Conservation (phyloP, 2,797 vertebrate genomes). For the Coilia nasus region DNA sequence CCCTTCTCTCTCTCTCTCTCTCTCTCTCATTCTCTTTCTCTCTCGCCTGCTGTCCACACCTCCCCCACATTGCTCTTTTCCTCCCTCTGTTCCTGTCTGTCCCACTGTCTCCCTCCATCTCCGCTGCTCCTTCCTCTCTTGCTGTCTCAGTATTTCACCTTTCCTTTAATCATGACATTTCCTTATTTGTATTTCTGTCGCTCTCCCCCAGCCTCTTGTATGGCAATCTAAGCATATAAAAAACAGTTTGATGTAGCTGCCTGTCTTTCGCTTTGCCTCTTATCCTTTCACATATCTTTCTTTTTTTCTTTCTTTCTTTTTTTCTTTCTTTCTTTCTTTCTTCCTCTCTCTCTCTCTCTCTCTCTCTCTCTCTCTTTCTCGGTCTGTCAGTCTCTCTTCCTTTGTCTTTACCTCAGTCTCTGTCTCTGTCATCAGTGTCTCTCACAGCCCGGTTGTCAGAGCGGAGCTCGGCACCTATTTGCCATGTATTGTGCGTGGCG, state of each 20-base stretch:
- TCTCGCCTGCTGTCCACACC: neutral
- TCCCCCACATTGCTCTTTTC: neutral
- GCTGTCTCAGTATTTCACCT: neutral
- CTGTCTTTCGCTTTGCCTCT: neutral
- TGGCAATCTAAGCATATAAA: neutral
- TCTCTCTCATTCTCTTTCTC: constrained; percentile 1
- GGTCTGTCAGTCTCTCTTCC: too few species aligned
- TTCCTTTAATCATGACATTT: neutral
- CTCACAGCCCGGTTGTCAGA: constrained; percentile 1
- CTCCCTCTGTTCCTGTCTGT: neutral
- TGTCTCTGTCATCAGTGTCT: constrained; percentile 15
- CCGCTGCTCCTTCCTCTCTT: neutral
- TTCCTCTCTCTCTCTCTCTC: constrained; percentile 3
- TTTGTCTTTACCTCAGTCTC: constrained; percentile 21
- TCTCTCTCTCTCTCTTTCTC: neutral
- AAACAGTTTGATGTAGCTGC: neutral
- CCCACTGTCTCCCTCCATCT: neutral
- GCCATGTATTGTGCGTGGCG: constrained; percentile 37
- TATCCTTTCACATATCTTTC: neutral
- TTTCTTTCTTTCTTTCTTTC: neutral
- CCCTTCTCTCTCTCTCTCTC: neutral
- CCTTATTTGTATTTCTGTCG: neutral
- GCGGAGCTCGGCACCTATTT: neutral
- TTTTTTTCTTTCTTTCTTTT: too few species aligned
- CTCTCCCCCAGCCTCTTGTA: neutral